Evolutionary conservation across 2,797 vertebrate species (phyloP).

Genomic region (Paratrypauchen microcephalus): DNA sequence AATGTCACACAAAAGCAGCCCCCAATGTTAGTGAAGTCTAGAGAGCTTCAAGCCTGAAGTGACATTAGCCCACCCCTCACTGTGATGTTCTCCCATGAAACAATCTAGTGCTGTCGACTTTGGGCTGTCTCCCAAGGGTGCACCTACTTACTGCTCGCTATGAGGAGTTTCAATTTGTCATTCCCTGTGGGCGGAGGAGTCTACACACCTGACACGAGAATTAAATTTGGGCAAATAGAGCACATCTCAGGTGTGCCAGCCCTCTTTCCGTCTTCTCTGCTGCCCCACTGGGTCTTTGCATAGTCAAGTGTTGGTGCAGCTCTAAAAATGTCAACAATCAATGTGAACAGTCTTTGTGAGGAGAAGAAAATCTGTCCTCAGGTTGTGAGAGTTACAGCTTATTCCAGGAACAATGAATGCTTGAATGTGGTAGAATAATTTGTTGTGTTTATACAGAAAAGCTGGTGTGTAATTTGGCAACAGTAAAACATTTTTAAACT

Average conservation of each 20-base stretch:
- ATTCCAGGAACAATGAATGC: conserved; percentile 25
- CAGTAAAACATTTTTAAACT: no score
- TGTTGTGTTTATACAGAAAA: neutral
- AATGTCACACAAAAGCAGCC: conserved; percentile 55
- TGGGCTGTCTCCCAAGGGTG: conserved; percentile 32
- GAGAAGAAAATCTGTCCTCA: conserved; percentile 20
- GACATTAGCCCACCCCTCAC: conserved; percentile 23
- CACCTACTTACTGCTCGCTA: conserved; percentile 29
- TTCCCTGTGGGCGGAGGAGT: conserved; percentile 52
- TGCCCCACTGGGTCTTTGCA: conserved; percentile 28
- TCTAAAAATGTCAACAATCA: conserved; percentile 22
- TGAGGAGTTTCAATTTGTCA: conserved; percentile 56
- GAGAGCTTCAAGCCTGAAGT: conserved; percentile 31
- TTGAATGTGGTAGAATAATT: conserved; percentile 5
- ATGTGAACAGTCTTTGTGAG: conserved; percentile 28
- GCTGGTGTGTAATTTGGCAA: no score
- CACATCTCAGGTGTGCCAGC: conserved; percentile 33
- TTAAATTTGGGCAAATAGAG: conserved; percentile 64
- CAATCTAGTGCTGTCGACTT: conserved; percentile 37
- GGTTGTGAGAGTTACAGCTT: conserved; percentile 16
- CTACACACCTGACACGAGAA: conserved; percentile 59
- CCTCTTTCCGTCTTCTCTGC: conserved; percentile 19
- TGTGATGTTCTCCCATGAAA: conserved; percentile 39
- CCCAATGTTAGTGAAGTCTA: conserved; percentile 23
- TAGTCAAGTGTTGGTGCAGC: conserved; percentile 23